Evolutionary conservation across 2,113 vertebrate genomes (phyloP), one percentile per base, ranked within the genome.

Genomic region (Odobenus rosmarus): DNA sequence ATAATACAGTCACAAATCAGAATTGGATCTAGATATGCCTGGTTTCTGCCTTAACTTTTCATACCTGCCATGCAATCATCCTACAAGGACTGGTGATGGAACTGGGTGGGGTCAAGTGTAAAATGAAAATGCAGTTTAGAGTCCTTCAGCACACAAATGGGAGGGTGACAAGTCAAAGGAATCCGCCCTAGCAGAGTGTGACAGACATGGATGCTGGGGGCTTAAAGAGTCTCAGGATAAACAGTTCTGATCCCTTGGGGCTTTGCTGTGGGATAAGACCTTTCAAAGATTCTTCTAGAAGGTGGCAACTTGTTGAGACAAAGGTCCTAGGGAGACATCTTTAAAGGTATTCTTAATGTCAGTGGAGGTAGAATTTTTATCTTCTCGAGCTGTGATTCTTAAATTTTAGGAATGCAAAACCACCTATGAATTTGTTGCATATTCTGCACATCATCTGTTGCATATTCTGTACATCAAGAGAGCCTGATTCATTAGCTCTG

Each of bases 111-210:
- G 0, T 31, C n/a, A 19, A 15, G 18, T 11, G 21, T 16, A 16
- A 28, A 81, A 71, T 5, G 21, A 77, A 96, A 82, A 72, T n/a
- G 5, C 19, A 76, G 62, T 72, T 19, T 24, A 53, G 42, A 71
- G 74, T 36, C 67, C 21, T 31, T 26, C 23, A 23, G 71, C 13
- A 15, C 11, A 6, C 19, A 12, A 31, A 28, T 26, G 0, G 4
- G 26, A 42, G 55, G 24, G 31, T 81, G 49, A 55, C 24, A 8
- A 3, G 11, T 46, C 51, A 9, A 23, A 24, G 82, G 61, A 10
- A 28, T 1, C 64, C 2, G 0, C 62, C 11, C 6, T 0, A 1
- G 11, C 26, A 14, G 39, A 39, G 49, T 6, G 26, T 10, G 7
- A n/a, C 1, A 1, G 6, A 33, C 18, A 4, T 9, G 1, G 11